Evolutionary conservation across 2,888 invertebrate genomes (phyloP), one percentile per base, ranked within the genome.

Genomic region (Limenitis camilla): DNA sequence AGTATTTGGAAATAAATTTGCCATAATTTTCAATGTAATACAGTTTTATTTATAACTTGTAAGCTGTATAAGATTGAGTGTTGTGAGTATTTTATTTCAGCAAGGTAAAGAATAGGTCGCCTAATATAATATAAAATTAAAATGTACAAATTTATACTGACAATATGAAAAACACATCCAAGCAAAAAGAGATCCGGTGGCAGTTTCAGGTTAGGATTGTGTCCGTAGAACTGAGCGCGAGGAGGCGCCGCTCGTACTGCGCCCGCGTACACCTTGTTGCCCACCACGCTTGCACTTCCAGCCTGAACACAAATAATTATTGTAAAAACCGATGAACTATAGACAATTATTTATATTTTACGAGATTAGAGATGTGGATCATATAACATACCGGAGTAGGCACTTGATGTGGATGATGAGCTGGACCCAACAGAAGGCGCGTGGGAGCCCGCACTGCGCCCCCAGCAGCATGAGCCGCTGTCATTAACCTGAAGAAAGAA

Each of bases 111-210:
- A n/a, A n/a, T n/a, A n/a, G n/a, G n/a, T n/a, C n/a, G n/a, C n/a
- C n/a, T n/a, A n/a, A n/a, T n/a, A n/a, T n/a, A 19, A 19, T 19
- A 19, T 19, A 19, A 19, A 19, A 19, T 19, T 3, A 19, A 19
- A 5, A 33, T 29, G 28, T 33, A 48, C 29, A 43, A 19, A 19
- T 2, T 19, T 19, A 19, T 8, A 33, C 85, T 78, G 45, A 93
- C 92, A 59, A 96, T 93, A 58, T 93, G 94, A 74, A 99, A 98
- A 33, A 97, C 94, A 76, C 98, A 98, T 6, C 98, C 98, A 32
- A 97, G 86, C 41, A 99, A 83, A 80, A 96, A 98, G 49, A 96
- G 86, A 66, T 97, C 96, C 0, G 94, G 91, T 7, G 98, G 97
- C 60, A 95, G 87, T 84, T 95, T 96, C 42, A 96, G 87, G 75